These are phyloP conservation scores for Psammodynastes pulverulentus DNA, from an alignment of 2,113 vertebrate genomes.

Conservation along the genomic window DNA sequence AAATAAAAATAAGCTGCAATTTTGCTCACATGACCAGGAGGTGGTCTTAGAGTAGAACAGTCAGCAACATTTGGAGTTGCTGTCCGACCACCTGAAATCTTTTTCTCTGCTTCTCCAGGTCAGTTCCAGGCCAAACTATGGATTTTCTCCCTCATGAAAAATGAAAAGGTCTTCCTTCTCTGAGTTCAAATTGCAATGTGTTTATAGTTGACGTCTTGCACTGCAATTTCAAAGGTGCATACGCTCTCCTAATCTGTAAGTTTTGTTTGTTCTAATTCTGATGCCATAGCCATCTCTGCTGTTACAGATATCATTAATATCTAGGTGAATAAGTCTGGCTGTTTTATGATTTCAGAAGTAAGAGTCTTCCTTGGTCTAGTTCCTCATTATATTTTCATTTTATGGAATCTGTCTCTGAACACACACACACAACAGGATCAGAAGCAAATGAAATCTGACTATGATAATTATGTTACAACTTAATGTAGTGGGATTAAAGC, in stretches of 20 bases:
- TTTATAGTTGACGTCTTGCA: neutral
- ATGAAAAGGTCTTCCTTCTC: neutral
- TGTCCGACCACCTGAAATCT: neutral
- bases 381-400: slow-evolving; percentile 9
- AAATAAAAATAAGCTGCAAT: neutral
- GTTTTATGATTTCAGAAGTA: slow-evolving; percentile 4
- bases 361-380: neutral
- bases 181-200: neutral
- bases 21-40: neutral
- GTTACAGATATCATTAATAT: neutral
- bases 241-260: no score
- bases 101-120: neutral
- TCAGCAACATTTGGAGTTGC: neutral
- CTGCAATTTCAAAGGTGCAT: neutral
- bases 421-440: neutral
- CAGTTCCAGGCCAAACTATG: neutral
- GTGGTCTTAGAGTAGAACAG: neutral
- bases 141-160: neutral
- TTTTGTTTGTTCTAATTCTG: neutral
- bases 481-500: neutral
- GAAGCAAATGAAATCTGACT: neutral
- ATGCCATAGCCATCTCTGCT: neutral
- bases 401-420: neutral
- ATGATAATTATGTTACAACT: neutral
- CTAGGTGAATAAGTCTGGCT: neutral